These are phyloP conservation scores for Spea multiplicata DNA, from an alignment of 2,113 vertebrate species.

Conservation along the genomic window DNA sequence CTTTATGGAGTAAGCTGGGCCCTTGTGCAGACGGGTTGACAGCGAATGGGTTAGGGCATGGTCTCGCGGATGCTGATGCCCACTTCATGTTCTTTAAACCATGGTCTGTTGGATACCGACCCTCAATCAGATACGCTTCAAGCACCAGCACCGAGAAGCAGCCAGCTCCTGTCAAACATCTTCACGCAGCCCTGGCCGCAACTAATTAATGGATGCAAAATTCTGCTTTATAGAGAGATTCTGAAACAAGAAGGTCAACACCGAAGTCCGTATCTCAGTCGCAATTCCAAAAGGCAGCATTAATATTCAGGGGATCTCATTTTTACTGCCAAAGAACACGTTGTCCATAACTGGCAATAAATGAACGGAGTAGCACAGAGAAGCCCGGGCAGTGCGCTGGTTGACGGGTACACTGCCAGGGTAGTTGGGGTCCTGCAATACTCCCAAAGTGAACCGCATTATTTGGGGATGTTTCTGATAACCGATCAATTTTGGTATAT, in stretches of 20 bases:
- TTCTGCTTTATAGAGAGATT: not conserved
- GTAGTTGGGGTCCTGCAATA: too few relatives aligned
- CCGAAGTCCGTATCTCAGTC: not conserved
- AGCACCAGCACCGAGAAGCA: slow-evolving; percentile 4
- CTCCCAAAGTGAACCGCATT: too few relatives aligned
- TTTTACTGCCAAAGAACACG: not conserved
- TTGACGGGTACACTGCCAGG: too few relatives aligned
- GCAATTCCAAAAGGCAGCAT: not conserved
- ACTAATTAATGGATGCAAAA: not conserved
- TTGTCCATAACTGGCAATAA: not conserved
- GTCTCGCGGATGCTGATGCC: not conserved
- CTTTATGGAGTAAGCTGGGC: too few relatives aligned
- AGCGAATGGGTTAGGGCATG: not conserved
- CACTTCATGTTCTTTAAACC: not conserved
- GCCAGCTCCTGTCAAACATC: slow-evolving; percentile 6
- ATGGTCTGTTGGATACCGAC: slow-evolving; percentile 5
- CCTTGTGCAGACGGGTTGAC: too few relatives aligned
- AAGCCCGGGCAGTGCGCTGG: too few relatives aligned
- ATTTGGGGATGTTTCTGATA: too few relatives aligned
- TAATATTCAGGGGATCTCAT: not conserved
- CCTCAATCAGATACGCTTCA: slow-evolving; percentile 13
- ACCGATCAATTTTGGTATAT: too few relatives aligned
- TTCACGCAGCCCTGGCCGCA: slow-evolving; percentile 7
- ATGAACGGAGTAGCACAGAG: too few relatives aligned
- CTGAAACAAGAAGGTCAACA: not conserved